Conservation (phyloP, 2,797 vertebrate species). For the Alcedo atthis region DNA sequence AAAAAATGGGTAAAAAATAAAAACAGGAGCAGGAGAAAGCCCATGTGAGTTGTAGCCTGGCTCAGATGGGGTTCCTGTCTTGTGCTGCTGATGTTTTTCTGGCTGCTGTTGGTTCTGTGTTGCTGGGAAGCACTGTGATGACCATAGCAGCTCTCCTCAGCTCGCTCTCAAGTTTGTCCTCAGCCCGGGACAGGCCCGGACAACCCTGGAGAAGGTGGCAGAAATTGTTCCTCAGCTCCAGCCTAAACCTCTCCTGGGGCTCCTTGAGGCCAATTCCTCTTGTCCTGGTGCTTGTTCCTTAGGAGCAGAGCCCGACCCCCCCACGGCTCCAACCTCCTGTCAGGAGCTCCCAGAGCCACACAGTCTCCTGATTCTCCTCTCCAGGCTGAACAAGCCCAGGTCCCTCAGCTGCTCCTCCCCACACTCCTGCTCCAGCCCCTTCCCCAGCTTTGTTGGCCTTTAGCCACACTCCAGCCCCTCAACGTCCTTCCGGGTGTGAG, state of each 20-base stretch:
- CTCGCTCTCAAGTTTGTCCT: neutral
- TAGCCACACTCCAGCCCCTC: neutral
- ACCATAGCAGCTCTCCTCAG: neutral
- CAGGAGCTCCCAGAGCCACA: no score
- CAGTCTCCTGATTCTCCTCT: neutral
- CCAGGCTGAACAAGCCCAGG: neutral
- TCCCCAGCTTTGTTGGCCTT: no score
- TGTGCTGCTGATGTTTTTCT: neutral
- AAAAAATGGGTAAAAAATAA: neutral
- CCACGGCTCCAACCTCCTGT: no score
- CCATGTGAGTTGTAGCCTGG: neutral
- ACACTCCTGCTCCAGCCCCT: no score
- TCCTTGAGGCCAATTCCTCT: no score
- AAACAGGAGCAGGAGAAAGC: neutral
- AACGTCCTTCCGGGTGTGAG: neutral
- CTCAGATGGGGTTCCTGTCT: neutral
- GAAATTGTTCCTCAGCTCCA: no score
- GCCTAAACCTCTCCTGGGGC: no score
- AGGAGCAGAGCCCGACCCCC: no score
- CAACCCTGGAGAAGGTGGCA: no score
- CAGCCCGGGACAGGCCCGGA: neutral
- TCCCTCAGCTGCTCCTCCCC: no score
- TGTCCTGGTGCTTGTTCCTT: no score
- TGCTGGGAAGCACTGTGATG: accelerated
- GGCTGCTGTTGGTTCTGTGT: neutral